phyloP scores from a whole-genome alignment of 2,113 vertebrate species.

The Saccopteryx bilineata region DNA sequence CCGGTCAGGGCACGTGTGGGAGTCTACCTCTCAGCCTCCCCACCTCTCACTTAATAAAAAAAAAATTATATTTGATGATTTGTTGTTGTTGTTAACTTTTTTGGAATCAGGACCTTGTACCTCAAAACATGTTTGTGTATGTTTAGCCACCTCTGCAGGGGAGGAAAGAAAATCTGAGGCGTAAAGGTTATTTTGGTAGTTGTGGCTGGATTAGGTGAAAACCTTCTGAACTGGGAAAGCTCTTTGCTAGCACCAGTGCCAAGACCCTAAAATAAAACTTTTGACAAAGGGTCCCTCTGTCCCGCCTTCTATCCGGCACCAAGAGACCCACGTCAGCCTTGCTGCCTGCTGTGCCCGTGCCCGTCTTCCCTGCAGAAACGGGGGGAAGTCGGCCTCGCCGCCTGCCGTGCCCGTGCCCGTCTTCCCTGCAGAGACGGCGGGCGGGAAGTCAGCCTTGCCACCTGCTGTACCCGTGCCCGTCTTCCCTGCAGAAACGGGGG shows the following conservation, averaged over 20 bases:
- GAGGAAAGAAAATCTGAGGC: conserved; percentile 52
- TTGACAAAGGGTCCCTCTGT: conserved; percentile 13
- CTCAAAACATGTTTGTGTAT: conserved; percentile 21
- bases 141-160: conserved; percentile 11
- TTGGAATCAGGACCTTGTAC: neutral
- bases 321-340: fast-evolving
- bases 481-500: too few relatives aligned
- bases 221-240: neutral
- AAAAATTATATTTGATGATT: neutral
- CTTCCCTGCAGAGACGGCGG: neutral
- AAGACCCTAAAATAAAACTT: conserved; percentile 15
- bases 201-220: conserved; percentile 64
- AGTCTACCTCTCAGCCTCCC: too few relatives aligned
- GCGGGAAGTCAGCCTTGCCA: too few relatives aligned
- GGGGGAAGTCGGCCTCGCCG: too few relatives aligned
- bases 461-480: too few relatives aligned
- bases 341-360: neutral
- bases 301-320: neutral
- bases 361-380: neutral
- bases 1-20: too few relatives aligned
- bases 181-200: conserved; percentile 33
- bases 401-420: neutral
- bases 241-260: conserved; percentile 6
- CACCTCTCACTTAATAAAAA: too few relatives aligned
- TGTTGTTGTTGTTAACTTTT: neutral